Percentiles rank a stretch among this genome's conserved stretches.
Conservation (phyloP, 2,113 vertebrate species). For the Podarcis raffonei region DNA sequence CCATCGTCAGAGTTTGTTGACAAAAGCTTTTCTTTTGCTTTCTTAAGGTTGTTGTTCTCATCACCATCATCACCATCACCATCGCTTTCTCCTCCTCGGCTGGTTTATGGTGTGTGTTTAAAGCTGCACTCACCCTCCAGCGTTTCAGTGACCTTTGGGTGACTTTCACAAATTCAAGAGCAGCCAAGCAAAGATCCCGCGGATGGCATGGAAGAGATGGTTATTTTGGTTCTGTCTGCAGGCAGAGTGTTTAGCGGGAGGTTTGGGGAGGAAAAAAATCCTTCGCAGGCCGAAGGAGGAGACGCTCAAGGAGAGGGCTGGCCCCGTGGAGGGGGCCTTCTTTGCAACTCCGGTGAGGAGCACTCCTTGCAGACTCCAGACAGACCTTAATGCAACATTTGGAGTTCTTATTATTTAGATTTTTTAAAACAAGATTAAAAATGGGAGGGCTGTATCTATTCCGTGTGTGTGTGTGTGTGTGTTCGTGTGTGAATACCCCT, state of each 20-base stretch:
- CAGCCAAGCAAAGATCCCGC: constrained; percentile 45
- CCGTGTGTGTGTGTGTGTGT: no score
- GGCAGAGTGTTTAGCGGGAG: no score
- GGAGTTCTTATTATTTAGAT: background rate
- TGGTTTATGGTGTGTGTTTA: constrained; percentile 43
- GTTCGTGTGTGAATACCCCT: no score
- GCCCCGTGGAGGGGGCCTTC: background rate
- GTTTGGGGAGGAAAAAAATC: background rate
- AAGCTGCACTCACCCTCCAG: constrained; percentile 73
- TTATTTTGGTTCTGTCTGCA: background rate
- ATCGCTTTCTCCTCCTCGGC: no score
- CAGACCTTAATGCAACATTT: background rate
- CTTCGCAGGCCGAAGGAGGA: background rate
- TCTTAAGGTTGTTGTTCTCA: constrained; percentile 40
- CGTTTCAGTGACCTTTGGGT: constrained; percentile 58
- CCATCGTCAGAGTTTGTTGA: constrained; percentile 69
- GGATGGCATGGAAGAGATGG: background rate
- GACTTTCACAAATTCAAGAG: constrained; percentile 68
- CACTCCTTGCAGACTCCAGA: background rate
- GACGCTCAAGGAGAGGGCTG: background rate
- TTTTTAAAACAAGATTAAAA: constrained; percentile 12
- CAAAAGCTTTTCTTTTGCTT: constrained; percentile 46
- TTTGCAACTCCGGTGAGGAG: background rate
- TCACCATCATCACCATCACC: constrained; percentile 50
- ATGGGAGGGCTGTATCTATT: background rate